phyloP scores from a whole-genome alignment of 1,140 invertebrate genomes.

The Samia ricini region DNA sequence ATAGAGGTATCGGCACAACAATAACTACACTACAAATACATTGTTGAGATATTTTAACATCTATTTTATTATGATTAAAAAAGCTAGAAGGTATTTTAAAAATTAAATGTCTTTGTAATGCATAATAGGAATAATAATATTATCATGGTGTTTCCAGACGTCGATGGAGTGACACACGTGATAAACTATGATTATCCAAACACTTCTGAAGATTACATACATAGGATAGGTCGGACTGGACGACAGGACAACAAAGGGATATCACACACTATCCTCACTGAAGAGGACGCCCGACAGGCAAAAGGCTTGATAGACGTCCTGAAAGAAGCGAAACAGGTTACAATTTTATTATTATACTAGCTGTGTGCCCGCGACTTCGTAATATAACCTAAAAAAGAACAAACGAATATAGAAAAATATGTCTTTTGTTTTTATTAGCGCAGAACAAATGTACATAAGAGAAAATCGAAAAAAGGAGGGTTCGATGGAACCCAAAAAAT shows the following conservation, averaged over 20 bases:
- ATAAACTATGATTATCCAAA: constrained; percentile 94
- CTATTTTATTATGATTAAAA: too few species aligned
- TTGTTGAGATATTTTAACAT: too few species aligned
- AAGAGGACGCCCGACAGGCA: constrained; percentile 83
- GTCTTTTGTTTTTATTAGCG: too few species aligned
- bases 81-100: too few species aligned
- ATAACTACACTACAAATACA: too few species aligned
- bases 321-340: constrained; percentile 67
- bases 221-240: constrained; percentile 92
- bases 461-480: too few species aligned
- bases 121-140: background rate
- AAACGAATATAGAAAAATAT: too few species aligned
- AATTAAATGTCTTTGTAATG: too few species aligned
- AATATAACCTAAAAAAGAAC: background rate
- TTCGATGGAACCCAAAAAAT: too few species aligned
- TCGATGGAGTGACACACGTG: constrained; percentile 93
- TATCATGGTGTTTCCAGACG: constrained; percentile 63
- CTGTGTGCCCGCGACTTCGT: too few species aligned
- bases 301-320: constrained; percentile 55
- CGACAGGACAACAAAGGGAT: constrained; percentile 88
- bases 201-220: constrained; percentile 93
- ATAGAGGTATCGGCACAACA: too few species aligned
- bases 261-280: constrained; percentile 92
- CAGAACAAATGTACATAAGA: too few species aligned
- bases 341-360: background rate